Base-by-base conservation (phyloP, 2,888 invertebrate genomes). In the Idaea aversata region DNA sequence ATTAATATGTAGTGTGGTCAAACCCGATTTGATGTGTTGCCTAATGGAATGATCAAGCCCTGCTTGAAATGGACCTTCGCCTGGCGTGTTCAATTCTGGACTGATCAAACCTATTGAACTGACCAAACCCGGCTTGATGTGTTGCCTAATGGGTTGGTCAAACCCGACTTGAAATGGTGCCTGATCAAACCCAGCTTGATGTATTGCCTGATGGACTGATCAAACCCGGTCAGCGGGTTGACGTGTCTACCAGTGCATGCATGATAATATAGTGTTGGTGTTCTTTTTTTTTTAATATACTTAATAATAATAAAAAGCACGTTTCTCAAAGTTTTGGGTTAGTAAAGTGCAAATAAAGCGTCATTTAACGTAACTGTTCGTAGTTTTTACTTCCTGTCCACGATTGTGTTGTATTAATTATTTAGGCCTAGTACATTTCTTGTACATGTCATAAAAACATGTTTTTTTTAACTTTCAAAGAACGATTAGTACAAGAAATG, bases 371-470 rank as follows among this genome's bases (percentile, higher is more conserved):
- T 75, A 70, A 74, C 67, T 73, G 5, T 16, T 25, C 13, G 15
- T 58, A 6, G 6, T 71, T 71, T 67, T 70, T 70, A 72, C 67
- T 85, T 84, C 91, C 90, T 85, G 84, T 88, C 91, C 91, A 93
- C 90, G 92, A 91, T 87, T 85, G 90, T 90, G 88, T 87, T 85
- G 86, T 85, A 86, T 87, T 86, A 88, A 67, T 67, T 63, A 77
- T 10, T 59, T 47, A 47, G 10, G 47, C 6, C 47, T 47, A 47
- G 47, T 5, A 47, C 47, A 47, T 47, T 47, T 47, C 47, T 47
- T 13, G 47, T 47, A 25, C 3, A 4, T 47, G 47, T 47, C 7
- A 10, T 25, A 25, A 25, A 25, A 25, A 25, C 25, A 2, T 25
- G 25, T 25, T 2, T 25, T 25, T 25, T 25, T 25, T 25, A 25